A percentile compares a stretch with the other conserved stretches of the same genome.
These are phyloP conservation scores for Tenthredo amoena DNA, from an alignment of 2,888 invertebrate species.

Conservation along the genomic window DNA sequence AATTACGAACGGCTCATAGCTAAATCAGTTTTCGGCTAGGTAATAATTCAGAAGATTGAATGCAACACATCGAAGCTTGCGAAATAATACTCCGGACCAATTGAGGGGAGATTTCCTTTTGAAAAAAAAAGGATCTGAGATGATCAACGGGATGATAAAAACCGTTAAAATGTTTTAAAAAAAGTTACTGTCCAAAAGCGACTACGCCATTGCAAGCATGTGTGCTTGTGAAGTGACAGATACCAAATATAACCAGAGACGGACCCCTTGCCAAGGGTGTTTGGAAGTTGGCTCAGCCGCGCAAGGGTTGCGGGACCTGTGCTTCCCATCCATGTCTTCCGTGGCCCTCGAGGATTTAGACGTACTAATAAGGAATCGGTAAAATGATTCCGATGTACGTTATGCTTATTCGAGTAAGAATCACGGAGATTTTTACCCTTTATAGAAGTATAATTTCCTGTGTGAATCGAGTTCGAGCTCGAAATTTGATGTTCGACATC, in stretches of 20 bases:
- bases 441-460: neutral
- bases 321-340: constrained; percentile 29
- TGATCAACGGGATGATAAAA: neutral
- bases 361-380: neutral
- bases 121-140: neutral
- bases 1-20: neutral
- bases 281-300: constrained; percentile 65
- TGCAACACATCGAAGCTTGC: neutral
- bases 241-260: constrained; percentile 74
- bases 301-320: constrained; percentile 51
- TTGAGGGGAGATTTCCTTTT: neutral
- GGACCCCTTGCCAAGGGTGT: constrained; percentile 77
- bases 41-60: neutral
- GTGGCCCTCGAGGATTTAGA: constrained; percentile 21
- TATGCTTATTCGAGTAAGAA: neutral
- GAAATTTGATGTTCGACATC: neutral
- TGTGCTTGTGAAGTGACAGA: constrained; percentile 71
- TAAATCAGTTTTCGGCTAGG: neutral
- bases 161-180: constrained; percentile 14
- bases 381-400: neutral
- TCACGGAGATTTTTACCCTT: neutral
- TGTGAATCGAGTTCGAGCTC: neutral
- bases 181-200: constrained; percentile 48
- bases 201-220: constrained; percentile 72
- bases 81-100: neutral